phyloP scores from a whole-genome alignment of 2,797 vertebrate genomes.

The Graptemys geographica region DNA sequence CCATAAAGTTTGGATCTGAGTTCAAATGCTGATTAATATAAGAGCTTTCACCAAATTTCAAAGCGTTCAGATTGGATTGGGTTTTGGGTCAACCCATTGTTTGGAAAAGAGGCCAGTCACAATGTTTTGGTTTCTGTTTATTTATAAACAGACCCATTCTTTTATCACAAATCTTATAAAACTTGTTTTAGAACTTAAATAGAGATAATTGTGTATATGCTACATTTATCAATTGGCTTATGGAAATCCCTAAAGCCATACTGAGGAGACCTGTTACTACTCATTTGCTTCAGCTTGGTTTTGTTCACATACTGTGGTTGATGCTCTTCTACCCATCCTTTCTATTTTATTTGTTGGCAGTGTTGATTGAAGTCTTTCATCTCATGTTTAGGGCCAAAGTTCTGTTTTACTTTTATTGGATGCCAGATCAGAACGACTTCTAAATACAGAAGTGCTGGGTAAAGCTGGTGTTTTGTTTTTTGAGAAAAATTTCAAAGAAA shows the following conservation, averaged over 20 bases:
- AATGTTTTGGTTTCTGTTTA: background rate
- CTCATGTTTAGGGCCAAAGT: background rate
- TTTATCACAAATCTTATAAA: background rate
- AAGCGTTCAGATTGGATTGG: background rate
- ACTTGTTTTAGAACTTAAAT: background rate
- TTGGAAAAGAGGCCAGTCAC: background rate
- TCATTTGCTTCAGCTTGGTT: background rate
- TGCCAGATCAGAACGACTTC: background rate
- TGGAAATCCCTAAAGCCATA: background rate
- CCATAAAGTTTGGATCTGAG: fast-evolving
- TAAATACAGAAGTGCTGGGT: background rate
- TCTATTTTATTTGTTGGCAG: background rate
- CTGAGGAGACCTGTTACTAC: background rate
- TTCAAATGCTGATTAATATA: background rate
- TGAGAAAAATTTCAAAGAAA: background rate
- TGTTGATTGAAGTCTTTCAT: background rate
- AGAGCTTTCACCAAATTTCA: background rate
- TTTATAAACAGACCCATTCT: background rate
- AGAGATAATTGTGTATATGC: background rate
- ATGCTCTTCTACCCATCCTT: background rate
- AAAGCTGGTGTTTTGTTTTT: background rate
- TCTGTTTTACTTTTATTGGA: background rate
- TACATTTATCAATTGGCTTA: background rate
- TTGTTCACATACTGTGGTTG: background rate
- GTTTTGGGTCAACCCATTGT: background rate